These are phyloP conservation scores for Leptopilina myrica DNA, from an alignment of 2,888 invertebrate species.

Conservation along the genomic window DNA sequence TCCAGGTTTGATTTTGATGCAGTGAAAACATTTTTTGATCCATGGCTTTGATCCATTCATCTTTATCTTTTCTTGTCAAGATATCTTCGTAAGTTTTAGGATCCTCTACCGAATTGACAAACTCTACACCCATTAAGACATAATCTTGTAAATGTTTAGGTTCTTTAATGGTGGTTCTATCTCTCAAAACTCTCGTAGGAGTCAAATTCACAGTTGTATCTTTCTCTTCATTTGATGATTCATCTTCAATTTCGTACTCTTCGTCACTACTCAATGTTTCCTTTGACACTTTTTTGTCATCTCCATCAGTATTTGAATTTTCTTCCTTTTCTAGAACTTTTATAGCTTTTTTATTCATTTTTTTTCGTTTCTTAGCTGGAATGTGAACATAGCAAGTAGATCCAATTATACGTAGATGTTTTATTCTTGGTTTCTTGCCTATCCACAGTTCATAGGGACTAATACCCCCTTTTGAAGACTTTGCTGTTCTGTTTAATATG, in stretches of 20 bases:
- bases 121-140: conserved; percentile 45
- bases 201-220: background rate
- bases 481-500: conserved; percentile 44
- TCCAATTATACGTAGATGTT: conserved; percentile 56
- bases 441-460: conserved; percentile 61
- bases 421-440: conserved; percentile 55
- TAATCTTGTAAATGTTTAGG: conserved; percentile 46
- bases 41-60: conserved; percentile 59
- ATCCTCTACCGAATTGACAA: conserved; percentile 32
- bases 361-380: conserved; percentile 56
- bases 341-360: conserved; percentile 57
- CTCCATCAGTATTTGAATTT: background rate
- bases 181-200: conserved; percentile 22
- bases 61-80: conserved; percentile 46
- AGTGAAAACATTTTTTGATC: conserved; percentile 63
- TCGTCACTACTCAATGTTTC: background rate
- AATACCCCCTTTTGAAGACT: conserved; percentile 56
- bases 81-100: conserved; percentile 49
- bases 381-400: conserved; percentile 55
- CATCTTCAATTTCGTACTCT: background rate
- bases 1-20: conserved; percentile 64
- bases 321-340: background rate
- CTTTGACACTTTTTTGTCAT: background rate
- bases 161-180: conserved; percentile 50
- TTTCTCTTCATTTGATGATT: background rate